phyloP scores from a whole-genome alignment of 2,888 invertebrate species.

The Drosophila helvetica region DNA sequence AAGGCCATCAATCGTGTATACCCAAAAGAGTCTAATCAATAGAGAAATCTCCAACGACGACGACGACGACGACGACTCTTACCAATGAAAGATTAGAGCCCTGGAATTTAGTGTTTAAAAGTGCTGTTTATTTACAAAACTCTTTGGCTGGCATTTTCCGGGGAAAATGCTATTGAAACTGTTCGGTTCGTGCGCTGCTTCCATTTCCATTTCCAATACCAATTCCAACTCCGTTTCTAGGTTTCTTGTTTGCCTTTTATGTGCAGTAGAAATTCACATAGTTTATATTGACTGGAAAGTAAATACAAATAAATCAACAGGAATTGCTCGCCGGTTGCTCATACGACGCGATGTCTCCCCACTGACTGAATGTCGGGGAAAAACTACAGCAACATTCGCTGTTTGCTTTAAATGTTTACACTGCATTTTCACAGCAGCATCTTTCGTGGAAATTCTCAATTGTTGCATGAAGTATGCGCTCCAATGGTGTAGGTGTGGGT shows the following conservation, averaged over 20 bases:
- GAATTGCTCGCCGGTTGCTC: slow-evolving; percentile 58
- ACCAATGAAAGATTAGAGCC: slow-evolving; percentile 32
- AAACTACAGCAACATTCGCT: slow-evolving; percentile 25
- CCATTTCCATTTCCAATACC: slow-evolving; percentile 23
- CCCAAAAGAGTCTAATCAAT: slow-evolving; percentile 26
- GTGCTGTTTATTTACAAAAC: slow-evolving; percentile 49
- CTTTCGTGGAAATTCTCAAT: slow-evolving; percentile 71
- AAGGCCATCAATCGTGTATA: slow-evolving; percentile 16
- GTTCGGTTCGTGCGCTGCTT: slow-evolving; percentile 41
- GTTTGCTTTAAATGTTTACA: slow-evolving; percentile 72
- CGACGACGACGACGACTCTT: background rate
- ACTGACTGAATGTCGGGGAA: slow-evolving; percentile 51
- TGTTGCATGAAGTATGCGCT: slow-evolving; percentile 60
- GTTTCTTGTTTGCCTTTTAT: slow-evolving; percentile 66
- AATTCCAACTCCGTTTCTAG: slow-evolving; percentile 11
- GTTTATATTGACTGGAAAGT: slow-evolving; percentile 83
- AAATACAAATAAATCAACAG: slow-evolving; percentile 81
- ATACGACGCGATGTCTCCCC: slow-evolving; percentile 74
- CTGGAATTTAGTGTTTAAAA: slow-evolving; percentile 29
- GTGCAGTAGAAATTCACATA: slow-evolving; percentile 81
- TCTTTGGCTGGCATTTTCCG: slow-evolving; percentile 34
- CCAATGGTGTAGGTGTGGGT: slow-evolving; percentile 2
- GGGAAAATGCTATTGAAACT: slow-evolving; percentile 19
- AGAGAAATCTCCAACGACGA: slow-evolving; percentile 22
- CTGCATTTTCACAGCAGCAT: slow-evolving; percentile 69